Conservation (phyloP, 2,113 vertebrate species). For the Clupea harengus region DNA sequence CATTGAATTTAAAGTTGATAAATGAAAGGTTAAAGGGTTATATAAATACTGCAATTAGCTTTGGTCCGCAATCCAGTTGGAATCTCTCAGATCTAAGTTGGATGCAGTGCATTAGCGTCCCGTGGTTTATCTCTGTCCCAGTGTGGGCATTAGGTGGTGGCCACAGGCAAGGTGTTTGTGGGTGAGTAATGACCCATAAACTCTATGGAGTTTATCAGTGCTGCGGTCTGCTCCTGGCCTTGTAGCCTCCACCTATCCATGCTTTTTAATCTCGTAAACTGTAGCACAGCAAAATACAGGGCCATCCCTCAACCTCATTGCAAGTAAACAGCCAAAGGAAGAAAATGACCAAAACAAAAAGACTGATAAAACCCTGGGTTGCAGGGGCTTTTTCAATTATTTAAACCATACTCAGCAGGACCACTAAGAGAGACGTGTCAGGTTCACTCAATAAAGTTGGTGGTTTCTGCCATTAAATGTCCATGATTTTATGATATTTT, state of each 20-base stretch:
- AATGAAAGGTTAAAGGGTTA: background rate
- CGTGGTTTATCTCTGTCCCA: background rate
- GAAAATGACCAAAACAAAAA: background rate
- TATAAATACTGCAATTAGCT: background rate
- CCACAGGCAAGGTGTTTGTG: background rate
- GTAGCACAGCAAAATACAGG: slow-evolving; percentile 5
- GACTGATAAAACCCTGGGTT: slow-evolving; percentile 41
- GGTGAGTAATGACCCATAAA: slow-evolving; percentile 39
- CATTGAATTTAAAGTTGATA: background rate
- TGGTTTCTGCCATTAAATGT: background rate
- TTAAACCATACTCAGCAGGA: background rate
- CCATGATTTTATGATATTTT: background rate
- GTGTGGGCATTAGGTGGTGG: slow-evolving; percentile 4
- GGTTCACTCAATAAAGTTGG: background rate
- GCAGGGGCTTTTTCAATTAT: background rate
- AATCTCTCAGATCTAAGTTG: background rate
- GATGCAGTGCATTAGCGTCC: background rate
- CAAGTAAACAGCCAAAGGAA: background rate
- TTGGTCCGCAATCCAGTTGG: background rate
- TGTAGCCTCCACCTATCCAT: background rate
- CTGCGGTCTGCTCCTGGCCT: background rate
- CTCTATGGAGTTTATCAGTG: slow-evolving; percentile 26
- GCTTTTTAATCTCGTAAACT: slow-evolving; percentile 58
- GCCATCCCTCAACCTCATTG: background rate
- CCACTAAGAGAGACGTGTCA: background rate